Percentiles rank a stretch among this genome's conserved stretches.
Evolutionary conservation across 2,888 invertebrate species (phyloP).

Genomic region (Crocallis elinguaria): DNA sequence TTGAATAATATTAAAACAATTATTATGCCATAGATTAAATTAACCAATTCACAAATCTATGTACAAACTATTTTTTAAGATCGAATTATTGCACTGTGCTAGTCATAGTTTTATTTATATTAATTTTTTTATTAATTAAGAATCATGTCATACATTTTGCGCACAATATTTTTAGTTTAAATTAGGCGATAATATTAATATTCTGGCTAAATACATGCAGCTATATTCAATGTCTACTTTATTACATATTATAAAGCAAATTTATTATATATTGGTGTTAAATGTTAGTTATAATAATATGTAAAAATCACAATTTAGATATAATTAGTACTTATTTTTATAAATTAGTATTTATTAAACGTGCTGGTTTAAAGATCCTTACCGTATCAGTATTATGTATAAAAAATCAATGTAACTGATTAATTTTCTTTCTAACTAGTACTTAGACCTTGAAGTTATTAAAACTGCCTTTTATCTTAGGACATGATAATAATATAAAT

Average conservation of each 20-base stretch:
- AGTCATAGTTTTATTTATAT: slow-evolving; percentile 53
- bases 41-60: slow-evolving; percentile 40
- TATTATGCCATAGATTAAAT: slow-evolving; percentile 22
- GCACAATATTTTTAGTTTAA: slow-evolving; percentile 33
- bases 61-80: slow-evolving; percentile 54
- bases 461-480: not conserved
- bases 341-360: slow-evolving; percentile 4
- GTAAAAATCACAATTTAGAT: slow-evolving; percentile 16
- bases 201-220: slow-evolving; percentile 23
- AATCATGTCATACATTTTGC: slow-evolving; percentile 36
- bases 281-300: slow-evolving; percentile 3
- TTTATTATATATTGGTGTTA: slow-evolving; percentile 38
- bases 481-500: not conserved
- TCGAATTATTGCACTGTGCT: slow-evolving; percentile 49
- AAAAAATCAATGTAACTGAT: not conserved
- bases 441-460: not conserved
- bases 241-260: slow-evolving; percentile 14
- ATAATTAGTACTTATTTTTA: slow-evolving; percentile 1
- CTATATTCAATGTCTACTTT: slow-evolving; percentile 10
- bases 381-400: slow-evolving; percentile 31
- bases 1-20: not conserved
- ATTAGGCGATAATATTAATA: not conserved
- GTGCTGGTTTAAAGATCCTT: not conserved
- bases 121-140: slow-evolving; percentile 28
- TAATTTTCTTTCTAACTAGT: too few relatives aligned